phyloP scores from a whole-genome alignment of 2,888 invertebrate genomes.

The Polymixis lichenea region DNA sequence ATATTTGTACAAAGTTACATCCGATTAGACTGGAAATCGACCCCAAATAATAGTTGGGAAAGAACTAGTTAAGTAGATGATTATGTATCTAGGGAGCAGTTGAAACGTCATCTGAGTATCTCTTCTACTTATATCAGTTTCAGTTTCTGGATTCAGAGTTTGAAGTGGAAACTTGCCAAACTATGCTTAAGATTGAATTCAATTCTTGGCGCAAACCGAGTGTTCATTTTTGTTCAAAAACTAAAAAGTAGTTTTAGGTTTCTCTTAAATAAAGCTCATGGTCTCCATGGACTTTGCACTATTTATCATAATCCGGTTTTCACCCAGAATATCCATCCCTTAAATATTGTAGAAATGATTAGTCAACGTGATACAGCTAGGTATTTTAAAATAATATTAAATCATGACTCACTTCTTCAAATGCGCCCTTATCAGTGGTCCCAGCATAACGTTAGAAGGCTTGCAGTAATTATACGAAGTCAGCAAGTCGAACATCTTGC shows the following conservation, averaged over 20 bases:
- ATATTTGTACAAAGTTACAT: too few relatives aligned
- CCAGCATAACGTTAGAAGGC: constrained; percentile 90
- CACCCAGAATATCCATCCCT: not conserved
- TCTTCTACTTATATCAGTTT: too few relatives aligned
- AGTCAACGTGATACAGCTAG: not conserved
- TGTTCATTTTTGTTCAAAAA: too few relatives aligned
- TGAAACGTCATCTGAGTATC: not conserved
- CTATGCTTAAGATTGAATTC: too few relatives aligned
- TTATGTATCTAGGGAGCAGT: not conserved
- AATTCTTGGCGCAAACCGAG: too few relatives aligned
- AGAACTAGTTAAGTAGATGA: not conserved
- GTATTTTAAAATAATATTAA: not conserved
- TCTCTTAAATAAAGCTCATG: not conserved
- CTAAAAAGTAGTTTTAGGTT: not conserved
- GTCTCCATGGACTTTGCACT: too few relatives aligned
- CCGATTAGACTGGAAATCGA: too few relatives aligned
- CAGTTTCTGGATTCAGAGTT: too few relatives aligned
- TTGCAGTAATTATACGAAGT: constrained; percentile 89
- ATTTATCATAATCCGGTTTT: not conserved
- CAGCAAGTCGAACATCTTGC: constrained; percentile 89
- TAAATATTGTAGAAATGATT: not conserved
- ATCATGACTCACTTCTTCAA: constrained; percentile 86
- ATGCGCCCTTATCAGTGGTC: constrained; percentile 91
- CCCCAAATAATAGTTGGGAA: too few relatives aligned
- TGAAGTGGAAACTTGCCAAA: too few relatives aligned